These are phyloP conservation scores for human (Homo sapiens) DNA, from an alignment of 2,113 vertebrate species.

Conservation along the genomic window GRCh38 chr4:12184001-12184500, in stretches of 20 bases:
- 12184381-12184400: conserved; percentile 61
- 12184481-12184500: conserved; percentile 6
- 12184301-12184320: not conserved
- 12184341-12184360: conserved; percentile 51
- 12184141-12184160: not conserved
- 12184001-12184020: too few species aligned
- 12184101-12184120: not conserved
- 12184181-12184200: not conserved
- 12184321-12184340: conserved; percentile 54
- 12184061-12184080: not conserved
- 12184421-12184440: conserved; percentile 71
- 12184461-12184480: conserved; percentile 39
- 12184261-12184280: not conserved
- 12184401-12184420: conserved; percentile 48
- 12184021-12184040: too few species aligned
- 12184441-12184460: conserved; percentile 44
- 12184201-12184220: not conserved
- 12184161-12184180: not conserved
- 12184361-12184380: conserved; percentile 30
- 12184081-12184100: not conserved
- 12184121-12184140: not conserved
- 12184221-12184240: not conserved
- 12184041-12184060: too few species aligned
- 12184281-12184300: not conserved
- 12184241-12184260: not conserved